phyloP scores from a whole-genome alignment of 2,797 vertebrate species.

The Nasua narica region DNA sequence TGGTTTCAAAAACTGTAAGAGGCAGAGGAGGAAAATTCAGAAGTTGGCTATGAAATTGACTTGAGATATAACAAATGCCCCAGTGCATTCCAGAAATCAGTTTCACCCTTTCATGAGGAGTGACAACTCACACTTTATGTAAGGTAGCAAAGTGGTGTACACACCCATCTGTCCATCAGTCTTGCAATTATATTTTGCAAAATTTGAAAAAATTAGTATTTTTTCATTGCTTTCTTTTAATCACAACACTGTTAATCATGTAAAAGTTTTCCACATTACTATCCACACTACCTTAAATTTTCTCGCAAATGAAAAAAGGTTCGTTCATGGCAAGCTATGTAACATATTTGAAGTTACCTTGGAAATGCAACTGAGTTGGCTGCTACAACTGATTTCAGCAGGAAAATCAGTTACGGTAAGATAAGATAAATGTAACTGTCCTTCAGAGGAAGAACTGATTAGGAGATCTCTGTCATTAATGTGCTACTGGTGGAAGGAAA shows the following conservation, averaged over 20 bases:
- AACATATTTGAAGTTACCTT: not conserved
- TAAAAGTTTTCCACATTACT: not conserved
- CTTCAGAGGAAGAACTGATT: constrained; percentile 21
- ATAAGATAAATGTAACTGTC: not conserved
- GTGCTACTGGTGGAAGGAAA: not conserved
- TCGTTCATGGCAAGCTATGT: not conserved
- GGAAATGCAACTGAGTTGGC: not conserved
- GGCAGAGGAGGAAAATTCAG: not conserved
- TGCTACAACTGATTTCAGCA: not conserved
- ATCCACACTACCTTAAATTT: not conserved
- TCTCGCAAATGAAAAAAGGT: not conserved
- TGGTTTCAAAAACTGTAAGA: not conserved
- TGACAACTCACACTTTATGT: not conserved
- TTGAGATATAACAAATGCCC: not conserved
- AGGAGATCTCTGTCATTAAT: not conserved
- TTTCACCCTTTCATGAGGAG: not conserved
- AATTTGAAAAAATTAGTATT: not conserved
- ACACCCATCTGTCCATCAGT: not conserved
- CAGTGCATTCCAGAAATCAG: not conserved
- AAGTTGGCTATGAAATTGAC: not conserved
- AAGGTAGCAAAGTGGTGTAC: not conserved
- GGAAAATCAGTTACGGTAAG: not conserved
- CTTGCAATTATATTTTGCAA: not conserved
- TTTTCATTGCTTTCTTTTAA: constrained; percentile 22
- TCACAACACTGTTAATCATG: not conserved